Evolutionary conservation across 2,797 vertebrate genomes (phyloP).

Genomic region (Lithobates sylvaticus): DNA sequence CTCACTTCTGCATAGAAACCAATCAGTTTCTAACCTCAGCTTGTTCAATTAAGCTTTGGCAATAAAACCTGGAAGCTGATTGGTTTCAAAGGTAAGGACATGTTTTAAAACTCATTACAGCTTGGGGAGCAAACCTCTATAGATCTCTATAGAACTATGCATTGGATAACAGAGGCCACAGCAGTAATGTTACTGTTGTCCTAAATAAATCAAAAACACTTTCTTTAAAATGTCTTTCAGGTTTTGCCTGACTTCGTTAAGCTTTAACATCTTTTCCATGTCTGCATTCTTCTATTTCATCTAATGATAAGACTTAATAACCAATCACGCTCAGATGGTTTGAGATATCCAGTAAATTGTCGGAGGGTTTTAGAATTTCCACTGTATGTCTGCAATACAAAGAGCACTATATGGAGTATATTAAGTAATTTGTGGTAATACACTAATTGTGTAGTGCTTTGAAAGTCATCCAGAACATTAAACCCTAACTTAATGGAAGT

Average conservation of each 20-base stretch:
- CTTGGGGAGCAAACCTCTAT: too few species aligned
- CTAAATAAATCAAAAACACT: not conserved
- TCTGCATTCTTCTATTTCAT: not conserved
- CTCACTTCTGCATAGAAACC: too few species aligned
- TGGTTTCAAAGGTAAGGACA: too few species aligned
- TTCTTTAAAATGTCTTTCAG: not conserved
- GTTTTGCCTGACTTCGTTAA: not conserved
- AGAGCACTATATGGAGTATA: not conserved
- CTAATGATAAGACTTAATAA: not conserved
- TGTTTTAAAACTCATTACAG: too few species aligned
- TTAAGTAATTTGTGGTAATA: slow-evolving; percentile 11
- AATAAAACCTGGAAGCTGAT: too few species aligned
- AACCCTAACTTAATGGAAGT: not conserved
- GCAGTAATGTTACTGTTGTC: too few species aligned
- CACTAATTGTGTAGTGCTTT: slow-evolving; percentile 11
- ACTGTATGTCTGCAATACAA: not conserved
- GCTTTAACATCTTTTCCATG: not conserved
- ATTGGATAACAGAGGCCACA: too few species aligned
- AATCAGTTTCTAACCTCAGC: too few species aligned
- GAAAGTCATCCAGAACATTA: not conserved
- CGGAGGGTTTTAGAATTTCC: not conserved
- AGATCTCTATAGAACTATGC: too few species aligned
- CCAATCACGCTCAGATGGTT: not conserved
- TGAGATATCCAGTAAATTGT: not conserved
- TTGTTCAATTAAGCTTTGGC: too few species aligned